phyloP scores from a whole-genome alignment of 2,888 invertebrate genomes.

The Icerya purchasi region DNA sequence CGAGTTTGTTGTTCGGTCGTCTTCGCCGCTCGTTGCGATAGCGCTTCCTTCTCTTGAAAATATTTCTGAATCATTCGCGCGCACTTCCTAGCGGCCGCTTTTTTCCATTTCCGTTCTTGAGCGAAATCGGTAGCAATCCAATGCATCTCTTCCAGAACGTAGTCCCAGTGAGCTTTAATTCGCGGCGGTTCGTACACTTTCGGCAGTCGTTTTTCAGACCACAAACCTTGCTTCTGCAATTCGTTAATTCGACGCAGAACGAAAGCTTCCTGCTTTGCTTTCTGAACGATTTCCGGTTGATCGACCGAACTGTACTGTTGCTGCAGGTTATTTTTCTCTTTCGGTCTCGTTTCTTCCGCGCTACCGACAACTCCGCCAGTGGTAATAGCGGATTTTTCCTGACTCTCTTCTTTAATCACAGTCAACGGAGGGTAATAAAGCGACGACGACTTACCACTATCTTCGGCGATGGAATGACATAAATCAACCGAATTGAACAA shows the following conservation, averaged over 20 bases:
- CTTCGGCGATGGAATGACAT: no score
- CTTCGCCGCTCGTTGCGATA: conserved; percentile 74
- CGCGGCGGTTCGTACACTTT: conserved; percentile 78
- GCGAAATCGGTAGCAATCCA: conserved; percentile 97
- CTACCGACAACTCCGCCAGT: no score
- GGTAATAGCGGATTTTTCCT: no score
- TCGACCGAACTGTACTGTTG: not conserved
- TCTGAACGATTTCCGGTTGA: not conserved
- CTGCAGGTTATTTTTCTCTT: no score
- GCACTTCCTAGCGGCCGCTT: conserved; percentile 81
- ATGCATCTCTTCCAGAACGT: conserved; percentile 91
- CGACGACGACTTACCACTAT: no score
- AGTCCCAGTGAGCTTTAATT: conserved; percentile 94
- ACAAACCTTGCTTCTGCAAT: conserved; percentile 79
- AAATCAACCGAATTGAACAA: no score
- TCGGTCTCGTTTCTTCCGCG: no score
- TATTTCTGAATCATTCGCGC: conserved; percentile 77
- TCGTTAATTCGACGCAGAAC: conserved; percentile 81
- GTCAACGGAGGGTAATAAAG: no score
- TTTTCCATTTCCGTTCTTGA: conserved; percentile 95
- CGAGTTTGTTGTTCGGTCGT: conserved; percentile 69
- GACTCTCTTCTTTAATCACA: no score
- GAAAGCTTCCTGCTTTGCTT: conserved; percentile 50
- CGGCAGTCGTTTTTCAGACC: conserved; percentile 79
- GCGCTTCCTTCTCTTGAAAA: conserved; percentile 73